Base-by-base conservation (phyloP, 2,113 vertebrate species). In the Mungos mungo region DNA sequence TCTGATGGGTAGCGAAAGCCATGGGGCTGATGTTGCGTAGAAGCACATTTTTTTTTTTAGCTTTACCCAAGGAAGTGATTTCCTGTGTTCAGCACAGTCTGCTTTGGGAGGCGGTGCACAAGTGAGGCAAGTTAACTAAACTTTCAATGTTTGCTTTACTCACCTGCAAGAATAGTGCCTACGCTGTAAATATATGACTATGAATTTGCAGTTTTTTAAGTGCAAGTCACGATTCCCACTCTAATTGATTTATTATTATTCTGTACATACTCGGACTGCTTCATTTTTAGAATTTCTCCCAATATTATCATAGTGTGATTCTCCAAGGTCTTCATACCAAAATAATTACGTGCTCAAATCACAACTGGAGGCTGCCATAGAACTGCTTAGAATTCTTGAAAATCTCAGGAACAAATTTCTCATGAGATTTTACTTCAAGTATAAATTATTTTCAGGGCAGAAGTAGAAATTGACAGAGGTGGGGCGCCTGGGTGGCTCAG, bases 281-380 rank as follows among this genome's bases (percentile, higher is more conserved):
- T 21, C 3, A 18, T 60, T 66, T 86, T 82, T 90, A 63, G 15
- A 19, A 14, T 63, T 31, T 41, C 41, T 65, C 41, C 2, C 19
- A 11, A 38, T 8, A 14, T 41, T 2, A 80, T 57, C 38, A 7
- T 13, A 2, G 3, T 3, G 19, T 54, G 45, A n/a, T 50, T 38
- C 38, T 76, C 29, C 19, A 79, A 27, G 29, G n/a, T 88, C 21
- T 57, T 87, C 52, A 11, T 65, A 18, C 31, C 5, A 7, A 14
- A 29, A 35, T n/a, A 31, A 50, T 35, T 4, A 0, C 9, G 3
- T 2, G 0, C 5, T 72, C 38, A n/a, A 82, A 7, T n/a, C 31
- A 35, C n/a, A 27, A 3, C 41, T 4, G 1, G 10, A 25, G 23
- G 66, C 27, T 23, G 13, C 5, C 1, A 0, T 5, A 45, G 25